These are phyloP conservation scores for Balaeniceps rex DNA, from an alignment of 2,113 vertebrate species.

Conservation along the genomic window DNA sequence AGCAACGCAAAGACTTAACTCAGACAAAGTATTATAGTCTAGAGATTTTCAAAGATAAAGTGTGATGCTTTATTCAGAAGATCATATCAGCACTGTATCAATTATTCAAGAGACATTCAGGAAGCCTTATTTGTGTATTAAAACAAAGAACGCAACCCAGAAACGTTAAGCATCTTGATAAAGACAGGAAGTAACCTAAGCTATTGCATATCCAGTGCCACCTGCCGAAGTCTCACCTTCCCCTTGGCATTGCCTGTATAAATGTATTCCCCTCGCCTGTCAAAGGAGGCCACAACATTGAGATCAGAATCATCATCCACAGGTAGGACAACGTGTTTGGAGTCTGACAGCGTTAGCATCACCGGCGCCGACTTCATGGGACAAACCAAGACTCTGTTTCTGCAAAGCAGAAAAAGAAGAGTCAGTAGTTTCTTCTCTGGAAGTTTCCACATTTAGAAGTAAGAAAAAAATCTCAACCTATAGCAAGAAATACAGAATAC, in stretches of 20 bases:
- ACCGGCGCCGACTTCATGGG: constrained; percentile 98
- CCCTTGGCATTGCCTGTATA: constrained; percentile 98
- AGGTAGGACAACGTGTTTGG: constrained; percentile 93
- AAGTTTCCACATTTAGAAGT: neutral
- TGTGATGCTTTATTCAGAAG: neutral
- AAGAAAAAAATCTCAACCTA: fast-evolving
- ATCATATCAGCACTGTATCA: fast-evolving
- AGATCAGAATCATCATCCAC: constrained; percentile 99
- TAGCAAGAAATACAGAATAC: neutral
- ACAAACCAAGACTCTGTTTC: constrained; percentile 96
- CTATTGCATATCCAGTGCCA: neutral
- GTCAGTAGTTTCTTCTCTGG: fast-evolving
- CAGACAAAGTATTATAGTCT: neutral
- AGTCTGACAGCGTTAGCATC: constrained; percentile 93
- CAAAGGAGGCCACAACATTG: constrained; percentile 97
- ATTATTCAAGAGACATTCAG: neutral
- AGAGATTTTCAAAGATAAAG: neutral
- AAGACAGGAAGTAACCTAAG: neutral
- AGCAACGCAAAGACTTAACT: neutral
- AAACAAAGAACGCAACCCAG: neutral
- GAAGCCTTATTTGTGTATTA: neutral
- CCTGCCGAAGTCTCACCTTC: constrained; percentile 81
- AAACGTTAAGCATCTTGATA: neutral
- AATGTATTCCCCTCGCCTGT: constrained; percentile 94
- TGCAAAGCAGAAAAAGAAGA: constrained; percentile 41